Base-by-base conservation (phyloP, 1,140 invertebrate species). In the Drosophila teissieri region DNA sequence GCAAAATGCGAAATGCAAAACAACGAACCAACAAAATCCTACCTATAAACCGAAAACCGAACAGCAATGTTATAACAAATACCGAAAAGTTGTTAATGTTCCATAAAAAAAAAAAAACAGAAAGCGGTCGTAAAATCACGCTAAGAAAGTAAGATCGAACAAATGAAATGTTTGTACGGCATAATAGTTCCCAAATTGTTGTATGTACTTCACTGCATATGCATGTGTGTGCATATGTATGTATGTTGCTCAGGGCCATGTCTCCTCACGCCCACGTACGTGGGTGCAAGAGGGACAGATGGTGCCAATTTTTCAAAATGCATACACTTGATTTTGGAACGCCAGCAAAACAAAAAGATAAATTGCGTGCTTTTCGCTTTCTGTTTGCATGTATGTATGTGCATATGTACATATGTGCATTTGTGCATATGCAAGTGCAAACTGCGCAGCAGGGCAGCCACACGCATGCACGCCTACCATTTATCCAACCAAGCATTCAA, bases 41-140 rank as follows among this genome's bases (percentile, higher is more conserved):
- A 77, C 73, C 60, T 17, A 80, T 65, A 54, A 64, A 70, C 42
- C 56, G 15, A 53, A 72, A 77, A 81, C 52, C 64, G 46, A 86
- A 86, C 79, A 83, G 84, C 48, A 89, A 88, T 86, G 83, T 86
- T 86, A 88, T 88, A 88, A 77, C 56, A 52, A 83, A 77, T 65
- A 69, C 58, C 58, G 46, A 78, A 81, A 64, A 82, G 68, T 73
- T 86, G 57, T 78, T 73, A 74, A 56, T 81, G 81, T 86, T 88
- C 75, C 75, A 80, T 17, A 74, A 53, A 64, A 40, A 24, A 53
- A 64, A 31, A 40, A 72, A 74, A 67, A 69, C 52, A 48, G 39
- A 60, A 45, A 68, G 63, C 55, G 39, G 36, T 52, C 53, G 40
- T 46, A 51, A 65, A 76, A 44, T 68, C 65, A 69, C 65, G 52